phyloP scores from a whole-genome alignment of 1,140 invertebrate species.

The Zaprionus nigranus region DNA sequence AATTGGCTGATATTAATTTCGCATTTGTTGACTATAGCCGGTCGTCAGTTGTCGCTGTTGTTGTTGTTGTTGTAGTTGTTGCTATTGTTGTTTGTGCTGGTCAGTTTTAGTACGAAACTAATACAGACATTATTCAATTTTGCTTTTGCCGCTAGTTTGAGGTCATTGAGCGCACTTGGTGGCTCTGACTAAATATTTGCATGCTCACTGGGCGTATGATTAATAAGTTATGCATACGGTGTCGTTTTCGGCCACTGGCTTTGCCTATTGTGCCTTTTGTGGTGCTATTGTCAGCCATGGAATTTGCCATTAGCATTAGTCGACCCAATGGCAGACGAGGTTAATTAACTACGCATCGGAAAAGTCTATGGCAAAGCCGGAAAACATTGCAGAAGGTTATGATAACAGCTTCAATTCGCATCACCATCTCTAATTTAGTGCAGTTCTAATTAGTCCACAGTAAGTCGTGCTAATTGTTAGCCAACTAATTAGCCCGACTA shows the following conservation, averaged over 20 bases:
- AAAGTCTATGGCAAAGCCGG: slow-evolving; percentile 50
- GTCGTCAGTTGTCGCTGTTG: slow-evolving; percentile 20
- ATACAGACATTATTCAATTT: slow-evolving; percentile 74
- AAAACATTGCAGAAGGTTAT: slow-evolving; percentile 59
- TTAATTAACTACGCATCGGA: slow-evolving; percentile 36
- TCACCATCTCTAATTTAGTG: not conserved
- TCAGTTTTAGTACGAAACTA: slow-evolving; percentile 45
- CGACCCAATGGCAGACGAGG: slow-evolving; percentile 23
- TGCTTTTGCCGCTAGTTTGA: slow-evolving; percentile 48
- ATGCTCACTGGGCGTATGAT: slow-evolving; percentile 70
- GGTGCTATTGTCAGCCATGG: slow-evolving; percentile 26
- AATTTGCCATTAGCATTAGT: slow-evolving; percentile 23
- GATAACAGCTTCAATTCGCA: slow-evolving; percentile 19
- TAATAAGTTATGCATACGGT: slow-evolving; percentile 70
- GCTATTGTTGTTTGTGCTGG: slow-evolving; percentile 8
- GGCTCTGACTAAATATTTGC: slow-evolving; percentile 60
- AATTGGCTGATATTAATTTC: slow-evolving; percentile 71
- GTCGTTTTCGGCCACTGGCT: slow-evolving; percentile 18
- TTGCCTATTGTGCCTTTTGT: slow-evolving; percentile 18
- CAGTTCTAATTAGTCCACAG: slow-evolving; percentile 32
- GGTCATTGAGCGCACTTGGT: slow-evolving; percentile 59
- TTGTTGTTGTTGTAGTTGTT: slow-evolving; percentile 21
- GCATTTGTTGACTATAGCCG: slow-evolving; percentile 61
- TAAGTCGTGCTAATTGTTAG: slow-evolving; percentile 33
- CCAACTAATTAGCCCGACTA: not conserved